Evolutionary conservation across 2,113 vertebrate species (phyloP).

Genomic region (Kobus ellipsiprymnus): DNA sequence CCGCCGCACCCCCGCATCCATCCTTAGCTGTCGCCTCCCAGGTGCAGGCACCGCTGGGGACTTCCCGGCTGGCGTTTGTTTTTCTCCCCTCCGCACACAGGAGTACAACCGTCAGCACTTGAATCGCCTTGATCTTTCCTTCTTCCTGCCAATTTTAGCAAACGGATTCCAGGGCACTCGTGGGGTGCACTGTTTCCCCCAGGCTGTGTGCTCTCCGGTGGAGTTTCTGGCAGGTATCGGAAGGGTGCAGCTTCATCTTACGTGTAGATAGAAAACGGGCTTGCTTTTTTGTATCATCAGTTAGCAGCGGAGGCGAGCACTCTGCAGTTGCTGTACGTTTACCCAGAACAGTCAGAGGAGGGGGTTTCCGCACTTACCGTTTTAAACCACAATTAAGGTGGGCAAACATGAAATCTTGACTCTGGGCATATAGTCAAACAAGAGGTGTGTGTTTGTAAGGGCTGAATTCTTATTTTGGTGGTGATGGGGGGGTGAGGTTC

Average conservation of each 20-base stretch:
- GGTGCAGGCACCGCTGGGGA: slow-evolving; percentile 48
- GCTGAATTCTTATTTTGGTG: not conserved
- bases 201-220: not conserved
- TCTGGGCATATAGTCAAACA: not conserved
- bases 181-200: not conserved
- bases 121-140: not conserved
- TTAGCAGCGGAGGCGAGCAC: slow-evolving; percentile 9
- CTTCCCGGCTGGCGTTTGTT: slow-evolving; percentile 34
- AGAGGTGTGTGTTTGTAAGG: not conserved
- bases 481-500: not conserved
- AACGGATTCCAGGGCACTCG: not conserved
- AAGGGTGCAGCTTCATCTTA: not conserved
- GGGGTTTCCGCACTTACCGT: not conserved
- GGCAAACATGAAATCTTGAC: not conserved
- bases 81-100: not conserved
- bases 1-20: slow-evolving; percentile 37
- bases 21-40: slow-evolving; percentile 43
- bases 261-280: not conserved
- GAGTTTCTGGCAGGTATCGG: slow-evolving; percentile 30
- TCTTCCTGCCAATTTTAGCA: not conserved
- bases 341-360: not conserved
- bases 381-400: not conserved
- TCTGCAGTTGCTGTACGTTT: slow-evolving; percentile 14
- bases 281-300: not conserved
- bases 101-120: not conserved